Percentiles rank a stretch among this genome's conserved stretches.
Conservation (phyloP, 2,888 invertebrate genomes). For the Acanthopleura granulata region DNA sequence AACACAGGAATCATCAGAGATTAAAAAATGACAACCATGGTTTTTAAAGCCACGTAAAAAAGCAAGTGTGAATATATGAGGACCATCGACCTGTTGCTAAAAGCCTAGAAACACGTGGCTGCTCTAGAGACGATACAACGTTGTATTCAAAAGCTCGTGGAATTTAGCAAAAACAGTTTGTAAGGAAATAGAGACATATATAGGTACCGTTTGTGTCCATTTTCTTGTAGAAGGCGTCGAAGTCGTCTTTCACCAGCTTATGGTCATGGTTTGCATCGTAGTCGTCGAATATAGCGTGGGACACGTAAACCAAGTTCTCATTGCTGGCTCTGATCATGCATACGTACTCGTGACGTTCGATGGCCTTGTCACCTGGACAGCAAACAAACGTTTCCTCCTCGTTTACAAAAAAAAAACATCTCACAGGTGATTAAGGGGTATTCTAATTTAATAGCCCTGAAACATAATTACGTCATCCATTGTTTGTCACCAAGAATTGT, state of each 20-base stretch:
- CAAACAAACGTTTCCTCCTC: neutral
- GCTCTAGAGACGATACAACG: neutral
- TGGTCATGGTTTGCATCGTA: neutral
- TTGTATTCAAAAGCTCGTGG: neutral
- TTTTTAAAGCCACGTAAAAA: no score
- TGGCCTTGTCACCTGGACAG: neutral
- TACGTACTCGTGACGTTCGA: conserved; percentile 10
- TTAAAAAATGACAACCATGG: no score
- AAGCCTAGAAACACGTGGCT: neutral
- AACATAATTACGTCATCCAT: no score
- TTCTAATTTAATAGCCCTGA: no score
- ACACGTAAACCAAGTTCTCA: neutral
- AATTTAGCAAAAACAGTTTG: neutral
- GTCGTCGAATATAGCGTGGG: neutral
- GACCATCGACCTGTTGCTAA: neutral
- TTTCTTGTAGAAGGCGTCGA: conserved; percentile 1
- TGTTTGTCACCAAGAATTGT: no score
- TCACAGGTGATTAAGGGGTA: no score
- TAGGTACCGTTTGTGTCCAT: neutral
- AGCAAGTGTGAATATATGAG: no score
- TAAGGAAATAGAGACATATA: neutral
- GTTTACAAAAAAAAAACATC: no score
- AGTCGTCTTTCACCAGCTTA: conserved; percentile 8
- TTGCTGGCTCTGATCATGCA: neutral
- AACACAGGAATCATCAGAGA: no score